Evolutionary conservation across 1,140 invertebrate genomes (phyloP).

Genomic region (Penaeus chinensis): DNA sequence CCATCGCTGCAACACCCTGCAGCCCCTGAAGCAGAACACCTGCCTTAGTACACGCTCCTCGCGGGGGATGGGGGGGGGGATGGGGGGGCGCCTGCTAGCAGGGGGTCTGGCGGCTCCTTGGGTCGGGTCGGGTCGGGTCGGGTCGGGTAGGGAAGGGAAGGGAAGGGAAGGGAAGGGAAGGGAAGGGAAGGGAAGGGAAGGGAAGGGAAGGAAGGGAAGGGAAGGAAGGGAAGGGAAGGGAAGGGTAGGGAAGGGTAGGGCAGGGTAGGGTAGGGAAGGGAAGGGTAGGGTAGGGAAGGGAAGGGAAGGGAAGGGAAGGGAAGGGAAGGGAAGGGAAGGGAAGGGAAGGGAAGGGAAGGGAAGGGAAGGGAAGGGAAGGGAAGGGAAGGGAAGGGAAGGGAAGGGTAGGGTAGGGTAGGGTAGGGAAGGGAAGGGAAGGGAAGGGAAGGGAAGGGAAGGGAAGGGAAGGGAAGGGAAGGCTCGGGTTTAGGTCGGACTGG

Average conservation of each 20-base stretch:
- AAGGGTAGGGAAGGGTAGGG: too few relatives aligned
- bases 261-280: not conserved
- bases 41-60: conserved; percentile 47
- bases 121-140: too few relatives aligned
- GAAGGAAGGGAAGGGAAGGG: not conserved
- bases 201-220: not conserved
- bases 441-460: not conserved
- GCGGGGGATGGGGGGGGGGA: too few relatives aligned
- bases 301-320: not conserved
- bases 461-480: not conserved
- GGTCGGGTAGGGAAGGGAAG: too few relatives aligned
- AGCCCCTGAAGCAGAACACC: conserved; percentile 60
- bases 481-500: not conserved
- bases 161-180: too few relatives aligned
- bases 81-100: too few relatives aligned
- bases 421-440: not conserved
- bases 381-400: too few relatives aligned
- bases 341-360: not conserved
- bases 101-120: too few relatives aligned
- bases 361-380: too few relatives aligned
- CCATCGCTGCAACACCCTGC: conserved; percentile 41
- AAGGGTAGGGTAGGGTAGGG: not conserved
- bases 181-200: too few relatives aligned
- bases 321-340: not conserved
- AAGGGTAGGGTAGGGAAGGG: not conserved